Evolutionary conservation across 2,888 invertebrate species (phyloP).

Genomic region (Patella ulyssiponensis): DNA sequence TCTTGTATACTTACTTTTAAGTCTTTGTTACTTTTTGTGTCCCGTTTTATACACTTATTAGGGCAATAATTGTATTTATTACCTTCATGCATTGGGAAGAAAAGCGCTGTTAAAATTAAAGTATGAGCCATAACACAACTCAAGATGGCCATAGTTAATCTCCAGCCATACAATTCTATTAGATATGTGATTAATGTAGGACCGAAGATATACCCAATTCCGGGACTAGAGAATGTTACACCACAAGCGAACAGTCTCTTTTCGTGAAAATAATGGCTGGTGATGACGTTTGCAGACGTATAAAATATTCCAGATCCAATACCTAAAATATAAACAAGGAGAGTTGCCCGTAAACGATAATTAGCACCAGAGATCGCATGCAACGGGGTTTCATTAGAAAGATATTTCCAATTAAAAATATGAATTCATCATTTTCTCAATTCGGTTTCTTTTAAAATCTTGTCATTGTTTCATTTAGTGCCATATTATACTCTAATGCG

Average conservation of each 20-base stretch:
- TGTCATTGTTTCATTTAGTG: too few relatives aligned
- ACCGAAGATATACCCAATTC: neutral
- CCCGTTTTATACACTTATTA: neutral
- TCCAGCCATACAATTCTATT: neutral
- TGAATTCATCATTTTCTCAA: too few relatives aligned
- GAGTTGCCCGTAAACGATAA: too few relatives aligned
- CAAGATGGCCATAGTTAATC: neutral
- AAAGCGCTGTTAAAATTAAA: neutral
- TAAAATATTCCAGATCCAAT: neutral
- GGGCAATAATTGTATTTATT: neutral
- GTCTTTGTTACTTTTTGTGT: neutral
- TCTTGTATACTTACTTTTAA: neutral
- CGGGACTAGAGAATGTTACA: neutral
- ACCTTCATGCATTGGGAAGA: neutral
- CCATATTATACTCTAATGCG: too few relatives aligned
- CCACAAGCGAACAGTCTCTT: neutral
- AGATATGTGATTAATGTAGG: neutral
- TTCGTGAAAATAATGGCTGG: neutral
- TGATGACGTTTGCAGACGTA: neutral
- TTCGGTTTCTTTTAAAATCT: too few relatives aligned
- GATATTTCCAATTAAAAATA: too few relatives aligned
- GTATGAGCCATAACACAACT: neutral
- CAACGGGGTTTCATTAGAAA: too few relatives aligned
- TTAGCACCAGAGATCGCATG: too few relatives aligned
- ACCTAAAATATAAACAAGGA: neutral